Evolutionary conservation across 2,888 invertebrate genomes (phyloP), one percentile per base, ranked within the genome.

Genomic region (Lycia hirtaria): DNA sequence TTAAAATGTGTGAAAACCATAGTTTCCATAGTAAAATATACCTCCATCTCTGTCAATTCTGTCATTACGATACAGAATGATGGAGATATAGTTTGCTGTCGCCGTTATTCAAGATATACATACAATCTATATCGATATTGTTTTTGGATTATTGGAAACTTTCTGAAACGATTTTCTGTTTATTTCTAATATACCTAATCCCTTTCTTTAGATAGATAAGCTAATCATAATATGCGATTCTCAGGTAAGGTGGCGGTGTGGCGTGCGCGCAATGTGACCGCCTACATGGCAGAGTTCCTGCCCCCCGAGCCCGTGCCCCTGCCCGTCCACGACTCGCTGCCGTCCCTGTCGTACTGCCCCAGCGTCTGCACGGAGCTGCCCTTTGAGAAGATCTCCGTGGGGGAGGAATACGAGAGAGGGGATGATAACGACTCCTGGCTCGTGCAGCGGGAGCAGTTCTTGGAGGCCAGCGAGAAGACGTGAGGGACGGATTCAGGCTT

Each of bases 291-390:
- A 2, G 94, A 96, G 43, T 88, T 95, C 62, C 77, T 96, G 47
- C 96, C 96, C 0, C 94, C 94, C 0, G 95, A 95, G 68, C 94
- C 96, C 0, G 89, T 94, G 0, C 94, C 95, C 0, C 76, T 96
- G 33, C 94, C 94, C 0, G 88, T 94, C 3, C 93, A 93, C 54
- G 95, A 95, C 76, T 95, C 95, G 0, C 65, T 93, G 48, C 93
- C 93, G 4, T 94, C 94, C 0, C 74, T 94, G 14, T 81, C 85
- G 0, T 81, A 82, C 38, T 85, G 80, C 64, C 87, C 84, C 59
- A 56, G 85, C 24, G 78, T 72, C 10, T 41, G 41, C 41, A 92
- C 76, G 3, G 87, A 93, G 12, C 57, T 93, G 47, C 86, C 84
- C 38, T 93, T 93, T 64, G 90, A 88, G 38, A 73, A 68, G 6